These are phyloP conservation scores for Alfaro cultratus DNA, from an alignment of 2,797 vertebrate species.

Conservation along the genomic window DNA sequence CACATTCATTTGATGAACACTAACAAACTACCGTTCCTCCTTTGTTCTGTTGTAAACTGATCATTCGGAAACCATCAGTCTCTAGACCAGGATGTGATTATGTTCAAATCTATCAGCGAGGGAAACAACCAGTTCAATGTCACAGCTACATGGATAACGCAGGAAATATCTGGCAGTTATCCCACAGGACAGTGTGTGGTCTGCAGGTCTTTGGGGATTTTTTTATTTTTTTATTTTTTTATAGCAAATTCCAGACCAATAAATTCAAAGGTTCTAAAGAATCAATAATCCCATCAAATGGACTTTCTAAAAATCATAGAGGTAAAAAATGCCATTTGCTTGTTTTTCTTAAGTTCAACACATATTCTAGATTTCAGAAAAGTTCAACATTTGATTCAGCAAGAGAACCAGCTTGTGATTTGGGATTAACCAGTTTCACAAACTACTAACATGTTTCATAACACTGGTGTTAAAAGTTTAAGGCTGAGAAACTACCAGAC, in stretches of 20 bases:
- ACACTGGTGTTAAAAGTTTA: background rate
- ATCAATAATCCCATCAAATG: background rate
- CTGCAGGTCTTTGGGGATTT: constrained; percentile 4
- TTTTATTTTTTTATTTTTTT: background rate
- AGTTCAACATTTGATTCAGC: background rate
- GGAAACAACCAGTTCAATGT: background rate
- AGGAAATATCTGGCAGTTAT: background rate
- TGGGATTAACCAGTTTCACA: background rate
- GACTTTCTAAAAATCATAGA: background rate
- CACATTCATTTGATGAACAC: background rate
- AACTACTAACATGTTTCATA: background rate
- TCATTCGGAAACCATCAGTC: background rate
- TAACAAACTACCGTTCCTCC: constrained; percentile 9
- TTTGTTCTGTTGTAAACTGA: background rate
- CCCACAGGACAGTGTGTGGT: constrained; percentile 6
- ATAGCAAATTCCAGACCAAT: background rate
- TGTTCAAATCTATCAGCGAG: background rate
- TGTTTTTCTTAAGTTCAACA: background rate
- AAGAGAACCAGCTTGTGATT: background rate
- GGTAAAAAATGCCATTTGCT: background rate
- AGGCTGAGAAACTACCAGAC: background rate
- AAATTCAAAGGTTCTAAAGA: background rate
- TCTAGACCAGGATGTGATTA: background rate
- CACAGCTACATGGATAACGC: constrained; percentile 6
- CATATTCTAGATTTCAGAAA: background rate